Evolutionary conservation across 2,113 vertebrate species (phyloP).

Genomic region (Ceyx cyanopectus): DNA sequence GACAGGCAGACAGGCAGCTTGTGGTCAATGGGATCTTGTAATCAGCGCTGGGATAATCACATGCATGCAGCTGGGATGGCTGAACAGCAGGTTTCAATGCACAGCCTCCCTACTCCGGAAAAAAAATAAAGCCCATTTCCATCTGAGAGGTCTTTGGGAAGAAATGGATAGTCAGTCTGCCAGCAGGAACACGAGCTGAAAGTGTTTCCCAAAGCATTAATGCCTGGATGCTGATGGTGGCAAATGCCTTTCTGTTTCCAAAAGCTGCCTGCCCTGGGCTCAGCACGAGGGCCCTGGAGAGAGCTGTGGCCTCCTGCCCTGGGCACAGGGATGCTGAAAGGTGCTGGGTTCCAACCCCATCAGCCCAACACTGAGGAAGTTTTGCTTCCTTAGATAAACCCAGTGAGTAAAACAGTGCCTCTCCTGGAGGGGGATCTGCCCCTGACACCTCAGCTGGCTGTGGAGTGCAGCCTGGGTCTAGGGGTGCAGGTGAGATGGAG

Average conservation of each 20-base stretch:
- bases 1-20: slow-evolving; percentile 77
- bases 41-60: slow-evolving; percentile 82
- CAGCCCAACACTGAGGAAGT: background rate
- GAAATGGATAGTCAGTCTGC: slow-evolving; percentile 44
- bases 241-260: slow-evolving; percentile 3
- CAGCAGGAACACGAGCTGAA: background rate
- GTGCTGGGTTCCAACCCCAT: background rate
- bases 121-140: background rate
- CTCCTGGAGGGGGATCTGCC: background rate
- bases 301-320: background rate
- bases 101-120: background rate
- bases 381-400: background rate
- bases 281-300: background rate
- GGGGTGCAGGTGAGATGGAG: background rate
- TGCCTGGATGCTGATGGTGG: background rate
- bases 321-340: background rate
- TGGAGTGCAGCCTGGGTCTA: fast-evolving
- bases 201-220: slow-evolving; percentile 41
- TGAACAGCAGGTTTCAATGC: slow-evolving; percentile 67
- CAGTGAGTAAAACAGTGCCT: background rate
- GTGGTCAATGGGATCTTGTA: slow-evolving; percentile 85
- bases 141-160: slow-evolving; percentile 2
- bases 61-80: slow-evolving; percentile 68
- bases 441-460: background rate
- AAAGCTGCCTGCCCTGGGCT: background rate